Evolutionary conservation across 2,888 invertebrate species (phyloP), one percentile per base, ranked within the genome.

Genomic region (Caenorhabditis becei): DNA sequence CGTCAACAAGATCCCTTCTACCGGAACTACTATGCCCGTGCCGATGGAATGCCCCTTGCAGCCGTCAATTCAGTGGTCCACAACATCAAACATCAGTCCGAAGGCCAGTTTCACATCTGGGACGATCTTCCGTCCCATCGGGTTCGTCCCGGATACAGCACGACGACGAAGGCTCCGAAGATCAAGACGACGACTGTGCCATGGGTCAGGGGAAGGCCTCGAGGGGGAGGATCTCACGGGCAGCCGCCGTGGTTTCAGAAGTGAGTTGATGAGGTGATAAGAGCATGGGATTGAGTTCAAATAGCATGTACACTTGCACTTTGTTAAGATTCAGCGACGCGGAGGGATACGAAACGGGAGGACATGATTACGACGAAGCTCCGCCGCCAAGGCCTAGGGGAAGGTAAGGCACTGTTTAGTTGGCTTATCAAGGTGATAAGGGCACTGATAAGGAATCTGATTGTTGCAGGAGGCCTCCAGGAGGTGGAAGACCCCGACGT

Each of bases 1-100:
- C 72, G 79, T 10, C 28, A 80, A 3, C 79, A 80, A 24, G 79
- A 80, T 56, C 79, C 79, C 23, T 80, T 80, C 61, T 80, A 80
- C 28, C 79, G 69, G 3, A 32, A 72, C 37, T 58, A 23, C 16
- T 62, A 74, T 28, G 79, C 79, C 3, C 56, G 74, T 26, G 79
- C 74, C 41, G 69, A 56, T 37, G 79, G 79, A 49, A 58, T 80
- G 47, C 74, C 79, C 20, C 44, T 80, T 20, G 79, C 79, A 11
- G 53, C 79, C 7, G 79, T 74, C n/a, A 80, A 74, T 69, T 80
- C 79, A 20, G 72, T 80, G 2, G 74, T 80, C 16, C 79, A 80
- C 35, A 80, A 80, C 20, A 69, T 80, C 20, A 80, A 80, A 26
- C 71, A 79, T 49, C 66, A 54, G 14, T 61, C 66, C 24, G 67